Evolutionary conservation across 2,113 vertebrate species (phyloP).

Genomic region (Boleophthalmus pectinirostris): DNA sequence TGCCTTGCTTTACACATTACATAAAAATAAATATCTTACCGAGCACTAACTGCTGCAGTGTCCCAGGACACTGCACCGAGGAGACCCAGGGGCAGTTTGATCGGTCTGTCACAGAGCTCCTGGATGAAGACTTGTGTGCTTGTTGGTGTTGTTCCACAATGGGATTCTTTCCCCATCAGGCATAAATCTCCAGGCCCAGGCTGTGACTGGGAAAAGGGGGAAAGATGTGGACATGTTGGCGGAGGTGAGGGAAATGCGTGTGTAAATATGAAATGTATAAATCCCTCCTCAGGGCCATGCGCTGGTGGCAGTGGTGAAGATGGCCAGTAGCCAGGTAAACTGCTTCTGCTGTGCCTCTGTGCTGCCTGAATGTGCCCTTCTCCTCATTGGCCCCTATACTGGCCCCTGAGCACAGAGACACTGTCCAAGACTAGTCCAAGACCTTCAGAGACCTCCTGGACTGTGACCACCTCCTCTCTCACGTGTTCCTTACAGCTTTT

Average conservation of each 20-base stretch:
- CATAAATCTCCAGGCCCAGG: conserved; percentile 39
- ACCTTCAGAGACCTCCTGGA: conserved; percentile 37
- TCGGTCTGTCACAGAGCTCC: conserved; percentile 33
- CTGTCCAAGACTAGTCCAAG: conserved; percentile 45
- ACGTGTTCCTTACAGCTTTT: conserved; percentile 16
- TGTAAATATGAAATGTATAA: conserved; percentile 66
- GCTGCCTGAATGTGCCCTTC: conserved; percentile 58
- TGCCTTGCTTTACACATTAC: conserved; percentile 9
- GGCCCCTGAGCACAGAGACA: conserved; percentile 34
- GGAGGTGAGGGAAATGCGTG: conserved; percentile 38
- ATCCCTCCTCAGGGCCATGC: conserved; percentile 55
- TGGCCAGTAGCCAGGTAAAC: conserved; percentile 60
- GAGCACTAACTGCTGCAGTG: conserved; percentile 25
- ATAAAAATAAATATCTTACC: conserved; percentile 26
- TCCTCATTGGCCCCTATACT: conserved; percentile 41
- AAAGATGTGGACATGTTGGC: conserved; percentile 18
- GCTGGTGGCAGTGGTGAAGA: conserved; percentile 48
- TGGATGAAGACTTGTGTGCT: conserved; percentile 27
- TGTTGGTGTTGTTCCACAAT: conserved; percentile 46
- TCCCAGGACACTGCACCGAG: conserved; percentile 11
- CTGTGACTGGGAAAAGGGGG: conserved; percentile 29
- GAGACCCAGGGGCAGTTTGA: conserved; percentile 42
- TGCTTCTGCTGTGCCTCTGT: conserved; percentile 35
- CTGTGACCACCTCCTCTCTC: conserved; percentile 29
- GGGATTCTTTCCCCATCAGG: conserved; percentile 32